phyloP scores from a whole-genome alignment of 2,888 invertebrate species.

The Catocala nupta region DNA sequence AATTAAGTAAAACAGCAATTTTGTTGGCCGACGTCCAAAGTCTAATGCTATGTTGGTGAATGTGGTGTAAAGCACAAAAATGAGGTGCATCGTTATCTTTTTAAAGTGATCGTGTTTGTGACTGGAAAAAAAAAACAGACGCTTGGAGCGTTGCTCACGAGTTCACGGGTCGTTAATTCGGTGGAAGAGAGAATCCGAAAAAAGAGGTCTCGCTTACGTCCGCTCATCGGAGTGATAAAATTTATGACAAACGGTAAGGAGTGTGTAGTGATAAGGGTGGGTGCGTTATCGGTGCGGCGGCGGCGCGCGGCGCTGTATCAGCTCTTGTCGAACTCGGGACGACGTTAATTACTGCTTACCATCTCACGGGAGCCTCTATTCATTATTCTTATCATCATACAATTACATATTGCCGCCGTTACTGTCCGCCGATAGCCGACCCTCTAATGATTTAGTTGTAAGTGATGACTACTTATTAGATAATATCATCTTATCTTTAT shows the following conservation, averaged over 20 bases:
- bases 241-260: conserved; percentile 86
- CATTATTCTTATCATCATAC: conserved; percentile 60
- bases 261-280: conserved; percentile 81
- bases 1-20: conserved; percentile 28
- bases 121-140: conserved; percentile 71
- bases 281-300: conserved; percentile 70
- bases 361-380: conserved; percentile 50
- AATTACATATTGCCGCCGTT: conserved; percentile 55
- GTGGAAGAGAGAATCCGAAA: conserved; percentile 71
- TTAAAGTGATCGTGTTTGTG: conserved; percentile 79
- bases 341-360: conserved; percentile 60
- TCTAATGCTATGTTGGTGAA: conserved; percentile 50
- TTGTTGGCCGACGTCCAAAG: conserved; percentile 14
- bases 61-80: conserved; percentile 56
- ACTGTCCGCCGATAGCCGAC: conserved; percentile 46
- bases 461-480: conserved; percentile 14
- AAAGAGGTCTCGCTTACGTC: conserved; percentile 74
- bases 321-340: conserved; percentile 54
- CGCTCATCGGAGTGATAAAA: conserved; percentile 84
- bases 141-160: conserved; percentile 73
- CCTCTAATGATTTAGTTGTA: conserved; percentile 46
- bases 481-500: conserved; percentile 31
- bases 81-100: conserved; percentile 57
- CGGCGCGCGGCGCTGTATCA: conserved; percentile 57
- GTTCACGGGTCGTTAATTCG: conserved; percentile 83